Evolutionary conservation across 1,140 invertebrate genomes (phyloP).

Genomic region (Lanistes nyassanus): DNA sequence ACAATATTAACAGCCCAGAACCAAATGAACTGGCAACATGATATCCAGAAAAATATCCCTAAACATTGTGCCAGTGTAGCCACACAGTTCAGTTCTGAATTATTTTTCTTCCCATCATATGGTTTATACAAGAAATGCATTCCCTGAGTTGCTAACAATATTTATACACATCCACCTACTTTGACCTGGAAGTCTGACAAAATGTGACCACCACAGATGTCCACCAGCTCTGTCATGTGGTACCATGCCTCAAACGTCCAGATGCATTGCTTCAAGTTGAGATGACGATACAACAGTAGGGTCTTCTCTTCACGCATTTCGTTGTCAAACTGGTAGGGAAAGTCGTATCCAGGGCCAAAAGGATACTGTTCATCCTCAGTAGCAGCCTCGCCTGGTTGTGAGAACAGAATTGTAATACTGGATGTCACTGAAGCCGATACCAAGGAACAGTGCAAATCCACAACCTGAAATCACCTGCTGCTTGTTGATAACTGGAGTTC

Average conservation of each 20-base stretch:
- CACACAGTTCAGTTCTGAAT: no score
- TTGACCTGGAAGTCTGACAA: conserved; percentile 66
- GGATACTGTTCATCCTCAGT: conserved; percentile 10
- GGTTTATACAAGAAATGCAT: no score
- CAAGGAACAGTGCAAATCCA: no score
- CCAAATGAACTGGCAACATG: no score
- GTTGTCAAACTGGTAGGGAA: conserved; percentile 62
- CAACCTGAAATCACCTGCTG: no score
- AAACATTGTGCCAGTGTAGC: no score
- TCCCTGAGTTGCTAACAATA: no score
- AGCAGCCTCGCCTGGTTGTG: not conserved
- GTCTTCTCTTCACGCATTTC: conserved; percentile 59
- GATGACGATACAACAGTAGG: conserved; percentile 66
- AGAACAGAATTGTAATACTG: not conserved
- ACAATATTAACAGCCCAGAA: not conserved
- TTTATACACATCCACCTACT: not conserved
- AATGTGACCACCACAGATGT: conserved; percentile 68
- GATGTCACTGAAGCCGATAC: not conserved
- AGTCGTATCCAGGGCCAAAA: conserved; percentile 43
- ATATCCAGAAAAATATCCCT: no score
- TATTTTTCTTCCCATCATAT: no score
- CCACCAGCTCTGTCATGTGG: conserved; percentile 68
- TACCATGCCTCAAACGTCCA: conserved; percentile 70
- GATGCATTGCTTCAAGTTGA: conserved; percentile 67
- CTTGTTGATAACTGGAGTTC: no score